Base-by-base conservation (phyloP, 1,140 invertebrate genomes). In the Hylaeus anthracinus region DNA sequence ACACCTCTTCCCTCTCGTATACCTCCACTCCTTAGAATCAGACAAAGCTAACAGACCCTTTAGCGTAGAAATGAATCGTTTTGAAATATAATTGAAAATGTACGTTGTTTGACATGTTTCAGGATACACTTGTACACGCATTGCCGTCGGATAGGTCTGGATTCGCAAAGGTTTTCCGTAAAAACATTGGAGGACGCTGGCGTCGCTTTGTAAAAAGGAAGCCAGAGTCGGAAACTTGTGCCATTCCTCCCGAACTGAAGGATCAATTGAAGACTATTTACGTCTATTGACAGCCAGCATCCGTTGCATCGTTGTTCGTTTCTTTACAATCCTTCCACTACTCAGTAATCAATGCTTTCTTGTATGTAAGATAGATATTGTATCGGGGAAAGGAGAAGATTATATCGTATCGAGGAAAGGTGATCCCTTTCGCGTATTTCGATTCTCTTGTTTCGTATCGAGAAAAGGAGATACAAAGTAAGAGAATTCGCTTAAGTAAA, bases 231-330 rank as follows among this genome's bases (percentile, higher is more conserved):
- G 96, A 97, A 89, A 95, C 96, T 75, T 97, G 97, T 94, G 96
- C 96, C 88, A 97, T 98, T 94, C 97, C 97, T 74, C 96, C 96
- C 48, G 97, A 97, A 93, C 94, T 97, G 79, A 96, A 97, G 92
- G 97, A 97, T 84, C 97, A 98, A 93, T 94, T 98, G 60, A 97
- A 97, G 93, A 96, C 97, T 90, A 97, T 98, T 88, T 98, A 97
- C 92, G 97, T 98, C 86, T 98, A 98, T 94, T 98, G 94, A 95
- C 82, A 75, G 41, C 72, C 81, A 43, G 60, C 67, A 65, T 6
- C 67, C 58, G 15, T 61, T 5, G 26, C 53, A 61, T 71, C 79
- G 70, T 73, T 60, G 63, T 69, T 78, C 66, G 65, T 84, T 78
- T 82, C 75, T 88, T 45, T 73, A 83, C 63, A 61, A 85, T 76